Percentiles rank a stretch among this genome's conserved stretches.
Evolutionary conservation across 2,888 invertebrate species (phyloP).

Genomic region (Ditylenchus weischeri): DNA sequence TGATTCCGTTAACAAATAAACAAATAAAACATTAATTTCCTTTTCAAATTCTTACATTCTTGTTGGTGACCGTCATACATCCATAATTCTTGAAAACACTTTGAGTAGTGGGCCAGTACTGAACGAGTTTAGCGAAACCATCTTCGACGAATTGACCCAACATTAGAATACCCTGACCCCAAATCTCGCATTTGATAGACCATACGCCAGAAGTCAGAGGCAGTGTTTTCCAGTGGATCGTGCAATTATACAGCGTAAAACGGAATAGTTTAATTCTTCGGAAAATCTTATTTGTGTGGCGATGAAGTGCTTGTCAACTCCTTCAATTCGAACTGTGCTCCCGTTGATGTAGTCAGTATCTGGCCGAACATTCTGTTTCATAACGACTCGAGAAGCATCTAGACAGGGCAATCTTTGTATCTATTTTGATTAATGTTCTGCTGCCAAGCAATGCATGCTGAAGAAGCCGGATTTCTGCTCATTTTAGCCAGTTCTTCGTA

Average conservation of each 20-base stretch:
- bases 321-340: slow-evolving; percentile 36
- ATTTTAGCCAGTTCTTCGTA: too few species aligned
- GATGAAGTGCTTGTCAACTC: slow-evolving; percentile 33
- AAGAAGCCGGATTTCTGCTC: too few species aligned
- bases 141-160: slow-evolving; percentile 27
- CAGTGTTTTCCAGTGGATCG: slow-evolving; percentile 30
- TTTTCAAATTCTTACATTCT: slow-evolving; percentile 16
- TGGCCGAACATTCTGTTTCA: slow-evolving; percentile 27
- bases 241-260: not conserved
- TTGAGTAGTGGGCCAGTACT: slow-evolving; percentile 31
- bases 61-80: slow-evolving; percentile 28
- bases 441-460: too few species aligned
- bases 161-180: slow-evolving; percentile 24
- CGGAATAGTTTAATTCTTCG: not conserved
- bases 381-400: slow-evolving; percentile 33
- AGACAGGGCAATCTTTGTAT: slow-evolving; percentile 30
- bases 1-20: slow-evolving; percentile 8
- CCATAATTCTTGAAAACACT: slow-evolving; percentile 30
- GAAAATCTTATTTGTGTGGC: slow-evolving; percentile 27
- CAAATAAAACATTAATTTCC: too few species aligned
- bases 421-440: slow-evolving; percentile 22
- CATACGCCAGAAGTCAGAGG: slow-evolving; percentile 36
- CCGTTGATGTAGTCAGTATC: slow-evolving; percentile 44
- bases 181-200: slow-evolving; percentile 30
- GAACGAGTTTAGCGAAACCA: slow-evolving; percentile 27